These are phyloP conservation scores for Napeogenes sylphis DNA, from an alignment of 2,888 invertebrate genomes.

Conservation along the genomic window DNA sequence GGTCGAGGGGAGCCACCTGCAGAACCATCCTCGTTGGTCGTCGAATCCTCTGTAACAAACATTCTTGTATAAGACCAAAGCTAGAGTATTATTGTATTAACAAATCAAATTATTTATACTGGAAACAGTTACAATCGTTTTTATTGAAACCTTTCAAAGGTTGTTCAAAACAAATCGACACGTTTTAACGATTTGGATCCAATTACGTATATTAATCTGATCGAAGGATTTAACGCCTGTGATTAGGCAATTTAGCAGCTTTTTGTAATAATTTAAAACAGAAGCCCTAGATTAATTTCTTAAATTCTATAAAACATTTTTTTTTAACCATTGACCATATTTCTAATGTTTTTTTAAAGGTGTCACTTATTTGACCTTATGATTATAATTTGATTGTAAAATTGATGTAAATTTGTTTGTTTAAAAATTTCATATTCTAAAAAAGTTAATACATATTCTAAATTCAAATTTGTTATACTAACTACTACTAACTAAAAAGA, in stretches of 20 bases:
- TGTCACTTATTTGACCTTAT: no score
- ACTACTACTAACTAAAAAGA: no score
- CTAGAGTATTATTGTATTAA: neutral
- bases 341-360: no score
- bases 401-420: no score
- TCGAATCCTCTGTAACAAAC: conserved; percentile 83
- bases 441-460: no score
- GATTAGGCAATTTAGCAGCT: conserved; percentile 40
- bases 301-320: no score
- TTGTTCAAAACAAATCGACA: conserved; percentile 37
- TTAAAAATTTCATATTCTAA: no score
- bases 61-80: neutral
- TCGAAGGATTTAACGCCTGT: conserved; percentile 35
- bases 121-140: conserved; percentile 8
- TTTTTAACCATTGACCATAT: no score
- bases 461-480: no score
- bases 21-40: conserved; percentile 81
- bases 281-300: conserved; percentile 16
- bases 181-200: conserved; percentile 35
- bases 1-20: conserved; percentile 77
- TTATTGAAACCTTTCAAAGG: conserved; percentile 30
- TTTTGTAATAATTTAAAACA: conserved; percentile 20
- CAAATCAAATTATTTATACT: conserved; percentile 1
- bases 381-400: no score
- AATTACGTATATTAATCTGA: conserved; percentile 37